Conservation (phyloP, 2,888 invertebrate genomes). For the Spialia ferax region DNA sequence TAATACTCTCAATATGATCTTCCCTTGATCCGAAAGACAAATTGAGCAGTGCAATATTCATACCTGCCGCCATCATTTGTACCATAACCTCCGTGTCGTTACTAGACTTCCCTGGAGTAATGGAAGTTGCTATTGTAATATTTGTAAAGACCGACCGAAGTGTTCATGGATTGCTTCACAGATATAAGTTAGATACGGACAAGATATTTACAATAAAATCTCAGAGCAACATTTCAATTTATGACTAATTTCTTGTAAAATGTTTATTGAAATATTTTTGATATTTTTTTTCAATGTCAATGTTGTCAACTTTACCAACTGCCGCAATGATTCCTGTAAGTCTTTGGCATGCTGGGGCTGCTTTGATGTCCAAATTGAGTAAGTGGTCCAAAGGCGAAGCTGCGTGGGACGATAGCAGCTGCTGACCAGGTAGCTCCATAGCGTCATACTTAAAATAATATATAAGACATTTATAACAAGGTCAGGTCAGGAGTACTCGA, state of each 20-base stretch:
- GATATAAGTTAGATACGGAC: background rate
- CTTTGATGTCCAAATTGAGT: conserved; percentile 75
- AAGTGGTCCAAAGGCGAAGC: conserved; percentile 78
- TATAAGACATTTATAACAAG: too few species aligned
- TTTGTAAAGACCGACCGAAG: too few species aligned
- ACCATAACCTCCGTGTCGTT: conserved; percentile 69
- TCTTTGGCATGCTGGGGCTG: conserved; percentile 75
- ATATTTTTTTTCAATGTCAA: too few species aligned
- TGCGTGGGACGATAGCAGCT: conserved; percentile 79
- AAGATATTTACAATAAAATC: background rate
- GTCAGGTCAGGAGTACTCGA: too few species aligned
- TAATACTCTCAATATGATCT: conserved; percentile 74
- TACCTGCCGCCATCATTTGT: conserved; percentile 81
- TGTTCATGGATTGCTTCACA: background rate
- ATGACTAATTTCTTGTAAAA: too few species aligned
- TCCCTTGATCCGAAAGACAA: conserved; percentile 70
- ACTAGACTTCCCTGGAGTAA: conserved; percentile 64
- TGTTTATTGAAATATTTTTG: too few species aligned
- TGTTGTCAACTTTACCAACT: conserved; percentile 68
- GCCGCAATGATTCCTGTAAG: conserved; percentile 86
- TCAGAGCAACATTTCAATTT: too few species aligned
- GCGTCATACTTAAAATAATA: conserved; percentile 66
- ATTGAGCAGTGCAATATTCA: conserved; percentile 82
- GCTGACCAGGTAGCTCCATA: conserved; percentile 80
- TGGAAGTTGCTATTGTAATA: background rate